phyloP scores from a whole-genome alignment of 1,140 invertebrate species.

The Heliconius himera region DNA sequence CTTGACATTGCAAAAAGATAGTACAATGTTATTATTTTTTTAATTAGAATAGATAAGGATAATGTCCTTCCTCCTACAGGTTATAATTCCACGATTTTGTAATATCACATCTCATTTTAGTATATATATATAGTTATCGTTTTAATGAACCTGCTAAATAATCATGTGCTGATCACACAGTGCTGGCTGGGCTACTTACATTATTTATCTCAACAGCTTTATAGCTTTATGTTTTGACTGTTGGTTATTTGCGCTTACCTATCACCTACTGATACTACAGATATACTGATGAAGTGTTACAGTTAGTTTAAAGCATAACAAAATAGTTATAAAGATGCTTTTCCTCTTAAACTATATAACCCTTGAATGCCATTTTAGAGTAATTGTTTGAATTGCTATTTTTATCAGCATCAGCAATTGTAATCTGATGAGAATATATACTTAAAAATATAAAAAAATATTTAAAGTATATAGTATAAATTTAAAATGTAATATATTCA shows the following conservation, averaged over 20 bases:
- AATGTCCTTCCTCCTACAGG: background rate
- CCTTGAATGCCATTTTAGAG: constrained; percentile 2
- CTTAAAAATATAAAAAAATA: background rate
- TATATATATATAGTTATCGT: background rate
- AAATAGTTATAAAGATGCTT: background rate
- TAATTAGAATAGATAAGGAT: background rate
- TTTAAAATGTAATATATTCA: background rate
- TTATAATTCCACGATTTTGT: background rate
- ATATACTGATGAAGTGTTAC: background rate
- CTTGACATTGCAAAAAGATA: background rate
- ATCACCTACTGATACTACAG: background rate
- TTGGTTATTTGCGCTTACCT: background rate
- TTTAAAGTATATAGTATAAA: background rate
- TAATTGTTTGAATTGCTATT: constrained; percentile 1
- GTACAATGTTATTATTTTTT: constrained; percentile 11
- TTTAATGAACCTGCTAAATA: constrained; percentile 3
- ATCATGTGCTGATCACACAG: constrained; percentile 26
- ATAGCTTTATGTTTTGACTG: constrained; percentile 1
- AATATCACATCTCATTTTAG: background rate
- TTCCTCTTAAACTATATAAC: constrained; percentile 10
- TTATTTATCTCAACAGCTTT: constrained; percentile 8
- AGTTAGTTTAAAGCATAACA: background rate
- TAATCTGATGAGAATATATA: background rate
- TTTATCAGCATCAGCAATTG: background rate
- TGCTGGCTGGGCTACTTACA: constrained; percentile 3